Percentiles rank a stretch among this genome's conserved stretches.
These are phyloP conservation scores for Microtus ochrogaster DNA, from an alignment of 2,113 vertebrate species.

Conservation along the genomic window DNA sequence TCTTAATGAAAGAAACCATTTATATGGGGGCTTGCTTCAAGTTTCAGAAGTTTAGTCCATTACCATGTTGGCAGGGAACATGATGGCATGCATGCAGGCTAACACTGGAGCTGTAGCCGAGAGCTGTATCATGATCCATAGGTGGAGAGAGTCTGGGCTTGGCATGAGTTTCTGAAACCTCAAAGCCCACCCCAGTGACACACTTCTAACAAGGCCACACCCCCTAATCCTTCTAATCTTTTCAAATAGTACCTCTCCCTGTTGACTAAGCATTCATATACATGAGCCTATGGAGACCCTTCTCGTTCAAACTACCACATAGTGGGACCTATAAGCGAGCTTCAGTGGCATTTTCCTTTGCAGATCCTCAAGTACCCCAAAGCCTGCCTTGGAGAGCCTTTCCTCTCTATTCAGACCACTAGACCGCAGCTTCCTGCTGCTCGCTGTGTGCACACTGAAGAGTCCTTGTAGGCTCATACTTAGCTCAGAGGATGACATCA, in stretches of 20 bases:
- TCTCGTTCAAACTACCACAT: background rate
- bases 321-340: background rate
- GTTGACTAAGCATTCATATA: background rate
- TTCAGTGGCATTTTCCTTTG: background rate
- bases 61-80: no score
- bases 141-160: no score
- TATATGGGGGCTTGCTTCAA: no score
- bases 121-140: no score
- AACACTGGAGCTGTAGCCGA: no score
- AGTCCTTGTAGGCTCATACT: constrained; percentile 7
- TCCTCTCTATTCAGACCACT: background rate
- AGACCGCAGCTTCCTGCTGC: background rate
- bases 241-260: background rate
- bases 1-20: no score
- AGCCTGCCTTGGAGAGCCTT: background rate
- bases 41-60: no score
- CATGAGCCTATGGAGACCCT: background rate
- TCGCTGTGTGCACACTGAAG: background rate
- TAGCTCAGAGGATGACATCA: constrained; percentile 37
- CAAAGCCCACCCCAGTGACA: no score
- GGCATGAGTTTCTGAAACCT: no score
- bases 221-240: background rate
- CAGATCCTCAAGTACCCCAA: background rate
- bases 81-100: no score
- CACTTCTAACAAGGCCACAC: no score